Base-by-base conservation (phyloP, 2,113 vertebrate genomes). In the Nyctibius bracteatus region DNA sequence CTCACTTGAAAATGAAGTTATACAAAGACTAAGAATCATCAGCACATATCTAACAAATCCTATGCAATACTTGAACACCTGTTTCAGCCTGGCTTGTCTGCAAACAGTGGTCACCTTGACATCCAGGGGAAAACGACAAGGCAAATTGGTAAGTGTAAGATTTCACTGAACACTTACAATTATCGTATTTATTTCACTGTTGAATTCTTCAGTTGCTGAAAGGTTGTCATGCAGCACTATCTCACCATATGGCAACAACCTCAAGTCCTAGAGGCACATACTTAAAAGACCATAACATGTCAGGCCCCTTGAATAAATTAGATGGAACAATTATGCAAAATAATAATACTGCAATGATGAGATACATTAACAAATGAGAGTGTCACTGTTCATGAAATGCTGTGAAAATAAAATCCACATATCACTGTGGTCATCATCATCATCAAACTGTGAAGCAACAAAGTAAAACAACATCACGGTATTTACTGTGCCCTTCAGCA, bases 251-350 rank as follows among this genome's bases (percentile, higher is more conserved):
- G 97, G 97, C 98, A 98, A 97, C 97, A 98, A 97, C 96, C 90
- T 97, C 94, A 95, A 98, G 97, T 98, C 98, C 98, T 97, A 98
- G 98, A 89, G 96, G 98, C 98, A 97, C 90, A 96, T 95, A 98
- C 97, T 95, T 92, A 95, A 92, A 98, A 98, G 87, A 91, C 91
- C 52, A 94, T 96, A 97, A 97, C 96, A 92, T 86, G 94, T 93
- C 94, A 96, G 93, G 54, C 72, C 95, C 94, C 86, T 95, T 96
- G 90, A 96, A 90, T 96, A 96, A 94, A 97, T 96, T 92, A 91
- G 72, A 86, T 86, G 47, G 90, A 95, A 95, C 91, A 90, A 92
- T 96, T 96, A 96, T 95, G 92, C 93, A 96, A 95, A 94, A 96
- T 94, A 96, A 94, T 95, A 96, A 92, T 54, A 85, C 44, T 92